Evolutionary conservation across 2,113 vertebrate genomes (phyloP).

Genomic region (Chaetura pelagica): DNA sequence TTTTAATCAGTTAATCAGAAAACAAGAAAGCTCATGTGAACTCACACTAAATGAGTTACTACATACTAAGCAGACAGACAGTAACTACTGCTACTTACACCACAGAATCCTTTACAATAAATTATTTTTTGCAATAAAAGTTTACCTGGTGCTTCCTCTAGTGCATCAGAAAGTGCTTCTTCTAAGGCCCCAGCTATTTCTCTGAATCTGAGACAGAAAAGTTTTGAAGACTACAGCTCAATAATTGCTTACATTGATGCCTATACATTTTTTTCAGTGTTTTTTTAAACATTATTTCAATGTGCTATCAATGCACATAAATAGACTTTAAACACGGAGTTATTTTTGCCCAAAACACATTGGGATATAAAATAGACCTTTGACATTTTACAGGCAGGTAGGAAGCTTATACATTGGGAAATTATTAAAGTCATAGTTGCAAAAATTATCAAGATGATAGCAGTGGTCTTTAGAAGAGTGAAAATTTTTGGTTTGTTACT

Average conservation of each 20-base stretch:
- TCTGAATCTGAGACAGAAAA: slow-evolving; percentile 82
- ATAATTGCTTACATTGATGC: background rate
- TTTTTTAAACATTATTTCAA: background rate
- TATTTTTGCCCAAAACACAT: background rate
- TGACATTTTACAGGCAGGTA: background rate
- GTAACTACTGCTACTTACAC: background rate
- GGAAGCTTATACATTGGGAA: background rate
- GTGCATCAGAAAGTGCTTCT: slow-evolving; percentile 81
- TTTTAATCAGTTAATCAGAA: background rate
- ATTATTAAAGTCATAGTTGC: background rate
- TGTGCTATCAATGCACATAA: background rate
- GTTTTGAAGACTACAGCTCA: background rate
- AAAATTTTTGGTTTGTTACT: background rate
- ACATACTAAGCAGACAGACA: background rate
- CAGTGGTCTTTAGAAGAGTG: background rate
- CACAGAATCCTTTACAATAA: background rate
- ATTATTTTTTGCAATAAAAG: background rate
- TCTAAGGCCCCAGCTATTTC: slow-evolving; percentile 93
- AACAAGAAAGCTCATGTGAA: background rate
- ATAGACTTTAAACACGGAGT: background rate
- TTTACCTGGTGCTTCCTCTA: slow-evolving; percentile 89
- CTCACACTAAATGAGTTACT: background rate
- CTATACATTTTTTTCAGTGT: background rate
- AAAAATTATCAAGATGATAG: background rate
- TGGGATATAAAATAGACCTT: background rate